These are phyloP conservation scores for Paguma larvata DNA, from an alignment of 2,797 vertebrate species.

Conservation along the genomic window DNA sequence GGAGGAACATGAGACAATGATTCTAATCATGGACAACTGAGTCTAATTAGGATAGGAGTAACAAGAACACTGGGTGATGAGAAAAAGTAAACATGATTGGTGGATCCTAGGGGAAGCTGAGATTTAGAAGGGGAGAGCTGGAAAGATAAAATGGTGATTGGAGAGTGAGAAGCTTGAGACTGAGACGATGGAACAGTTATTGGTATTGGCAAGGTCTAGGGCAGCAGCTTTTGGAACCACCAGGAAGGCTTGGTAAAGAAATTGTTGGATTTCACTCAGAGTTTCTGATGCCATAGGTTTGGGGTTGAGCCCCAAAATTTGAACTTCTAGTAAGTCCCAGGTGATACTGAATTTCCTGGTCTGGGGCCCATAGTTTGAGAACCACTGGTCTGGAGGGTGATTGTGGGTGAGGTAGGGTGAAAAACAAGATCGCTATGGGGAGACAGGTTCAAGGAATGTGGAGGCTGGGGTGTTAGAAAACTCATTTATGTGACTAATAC, in stretches of 20 bases:
- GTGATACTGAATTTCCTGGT: not conserved
- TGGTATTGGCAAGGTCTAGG: not conserved
- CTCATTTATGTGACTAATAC: not conserved
- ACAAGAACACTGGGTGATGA: not conserved
- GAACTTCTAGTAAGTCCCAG: not conserved
- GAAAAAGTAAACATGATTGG: constrained; percentile 10
- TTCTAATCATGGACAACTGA: not conserved
- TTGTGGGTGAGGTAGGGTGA: not conserved
- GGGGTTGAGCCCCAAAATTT: not conserved
- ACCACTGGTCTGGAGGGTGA: not conserved
- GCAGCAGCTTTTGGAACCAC: not conserved
- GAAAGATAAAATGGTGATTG: not conserved
- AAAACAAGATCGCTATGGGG: not conserved
- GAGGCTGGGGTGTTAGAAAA: not conserved
- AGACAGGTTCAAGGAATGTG: not conserved
- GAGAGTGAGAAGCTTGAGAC: not conserved
- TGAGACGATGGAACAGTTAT: not conserved
- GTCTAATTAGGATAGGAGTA: not conserved
- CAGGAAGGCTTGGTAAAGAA: not conserved
- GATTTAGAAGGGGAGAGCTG: not conserved
- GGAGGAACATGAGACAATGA: not conserved
- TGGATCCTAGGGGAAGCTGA: not conserved
- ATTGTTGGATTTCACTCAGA: not conserved
- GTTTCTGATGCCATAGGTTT: constrained; percentile 13
- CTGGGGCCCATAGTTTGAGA: not conserved